These are phyloP conservation scores for Gryllus bimaculatus DNA, from an alignment of 1,140 invertebrate genomes.

Conservation along the genomic window DNA sequence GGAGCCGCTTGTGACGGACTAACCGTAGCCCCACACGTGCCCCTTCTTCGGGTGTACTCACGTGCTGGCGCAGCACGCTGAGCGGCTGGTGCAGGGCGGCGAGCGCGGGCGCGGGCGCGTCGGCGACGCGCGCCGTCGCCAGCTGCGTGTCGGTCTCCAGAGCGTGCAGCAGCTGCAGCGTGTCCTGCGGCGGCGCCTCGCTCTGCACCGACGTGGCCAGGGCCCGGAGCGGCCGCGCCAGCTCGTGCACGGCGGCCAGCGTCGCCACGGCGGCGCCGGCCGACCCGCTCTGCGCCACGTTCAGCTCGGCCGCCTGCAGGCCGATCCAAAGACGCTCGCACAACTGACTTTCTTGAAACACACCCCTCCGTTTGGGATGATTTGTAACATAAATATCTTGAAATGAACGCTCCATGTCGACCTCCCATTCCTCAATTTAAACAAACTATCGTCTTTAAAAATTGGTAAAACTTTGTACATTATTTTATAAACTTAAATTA, in stretches of 20 bases:
- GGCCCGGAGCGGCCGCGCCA: background rate
- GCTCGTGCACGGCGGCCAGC: background rate
- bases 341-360: no score
- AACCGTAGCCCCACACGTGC: no score
- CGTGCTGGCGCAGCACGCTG: background rate
- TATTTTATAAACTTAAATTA: no score
- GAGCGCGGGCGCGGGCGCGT: background rate
- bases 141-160: background rate
- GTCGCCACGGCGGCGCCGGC: no score
- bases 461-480: no score
- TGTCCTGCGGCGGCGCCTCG: background rate
- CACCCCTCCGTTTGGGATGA: no score
- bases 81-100: background rate
- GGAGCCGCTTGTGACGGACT: no score
- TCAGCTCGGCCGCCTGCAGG: background rate
- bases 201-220: background rate
- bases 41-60: background rate
- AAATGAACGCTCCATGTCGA: no score
- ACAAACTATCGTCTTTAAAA: no score
- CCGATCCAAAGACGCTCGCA: no score
- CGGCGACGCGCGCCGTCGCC: background rate
- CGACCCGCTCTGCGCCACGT: background rate
- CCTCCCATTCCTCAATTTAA: no score
- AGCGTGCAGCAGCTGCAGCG: background rate
- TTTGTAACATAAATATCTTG: no score